Evolutionary conservation across 2,113 vertebrate genomes (phyloP).

Genomic region (Bufo gargarizans): DNA sequence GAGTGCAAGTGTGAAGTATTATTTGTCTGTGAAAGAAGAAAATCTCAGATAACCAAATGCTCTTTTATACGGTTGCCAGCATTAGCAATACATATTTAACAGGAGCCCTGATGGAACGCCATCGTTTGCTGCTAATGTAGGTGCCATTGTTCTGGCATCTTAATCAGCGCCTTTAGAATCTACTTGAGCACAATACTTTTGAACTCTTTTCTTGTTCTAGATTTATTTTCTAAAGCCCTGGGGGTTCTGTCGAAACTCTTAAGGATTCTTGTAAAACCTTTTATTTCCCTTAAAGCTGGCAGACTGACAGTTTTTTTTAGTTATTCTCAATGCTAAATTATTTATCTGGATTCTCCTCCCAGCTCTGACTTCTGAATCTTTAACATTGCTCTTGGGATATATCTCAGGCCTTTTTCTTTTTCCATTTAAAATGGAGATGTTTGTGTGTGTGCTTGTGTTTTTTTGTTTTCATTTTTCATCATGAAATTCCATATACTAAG

Average conservation of each 20-base stretch:
- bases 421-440: slow-evolving; percentile 61
- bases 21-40: slow-evolving; percentile 55
- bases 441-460: slow-evolving; percentile 55
- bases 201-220: slow-evolving; percentile 58
- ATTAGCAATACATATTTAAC: slow-evolving; percentile 54
- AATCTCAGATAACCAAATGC: slow-evolving; percentile 47
- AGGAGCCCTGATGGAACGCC: slow-evolving; percentile 11
- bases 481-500: slow-evolving; percentile 14
- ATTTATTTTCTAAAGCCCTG: slow-evolving; percentile 59
- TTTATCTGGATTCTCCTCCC: slow-evolving; percentile 68
- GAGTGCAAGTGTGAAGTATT: slow-evolving; percentile 41
- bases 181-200: slow-evolving; percentile 57
- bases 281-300: slow-evolving; percentile 51
- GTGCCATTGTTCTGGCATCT: slow-evolving; percentile 53
- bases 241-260: slow-evolving; percentile 56
- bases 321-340: slow-evolving; percentile 73
- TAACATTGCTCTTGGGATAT: slow-evolving; percentile 66
- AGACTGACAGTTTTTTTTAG: slow-evolving; percentile 63
- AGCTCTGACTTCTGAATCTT: slow-evolving; percentile 65
- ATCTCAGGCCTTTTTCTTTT: slow-evolving; percentile 26
- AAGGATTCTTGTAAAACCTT: slow-evolving; percentile 54
- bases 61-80: slow-evolving; percentile 35
- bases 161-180: slow-evolving; percentile 56
- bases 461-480: slow-evolving; percentile 63
- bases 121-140: slow-evolving; percentile 54